Evolutionary conservation across 2,888 invertebrate genomes (phyloP), one percentile per base, ranked within the genome.

Genomic region (Creontiades dilutus): DNA sequence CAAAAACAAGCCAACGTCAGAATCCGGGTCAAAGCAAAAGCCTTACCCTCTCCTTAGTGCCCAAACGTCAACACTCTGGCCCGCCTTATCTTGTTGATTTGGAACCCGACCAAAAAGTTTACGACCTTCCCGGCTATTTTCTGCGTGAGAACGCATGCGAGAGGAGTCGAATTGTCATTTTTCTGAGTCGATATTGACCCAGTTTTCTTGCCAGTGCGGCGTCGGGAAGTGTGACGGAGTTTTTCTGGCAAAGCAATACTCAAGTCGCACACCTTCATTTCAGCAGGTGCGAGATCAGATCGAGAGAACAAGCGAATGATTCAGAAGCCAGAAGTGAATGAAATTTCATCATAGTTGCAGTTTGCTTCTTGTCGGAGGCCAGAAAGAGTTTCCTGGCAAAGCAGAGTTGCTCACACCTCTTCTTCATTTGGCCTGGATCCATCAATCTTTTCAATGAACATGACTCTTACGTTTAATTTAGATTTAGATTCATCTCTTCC

Each of bases 61-160:
- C 11, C 68, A 1, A 52, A 52, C 19, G 68, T 68, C 19, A 68
- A 68, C 68, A 68, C 27, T 12, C 23, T 68, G 12, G 68, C 12
- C 61, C 12, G n/a, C 57, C n/a, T 52, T 68, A 68, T 68, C 68
- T 68, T 78, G 78, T 78, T 78, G 78, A 78, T 78, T 78, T 78
- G 78, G 78, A 78, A 78, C 78, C n/a, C 16, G 11, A 37, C 78
- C 78, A 78, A 78, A 78, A 78, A n/a, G 16, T 37, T 14, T 47
- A 46, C 78, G 78, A 47, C 78, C 78, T 78, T 78, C 78, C 46
- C 78, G 47, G n/a, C 47, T 46, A 46, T 78, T 78, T 78, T 47
- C 78, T 68, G 68, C 68, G 68, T 68, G 68, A 68, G 68, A 68
- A 68, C 68, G 68, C 68, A 2, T 19, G 0, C 9, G 68, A 52